Percentiles rank a stretch among this genome's conserved stretches.
Conservation (phyloP, 2,888 invertebrate genomes). For the Nycteola revayana region DNA sequence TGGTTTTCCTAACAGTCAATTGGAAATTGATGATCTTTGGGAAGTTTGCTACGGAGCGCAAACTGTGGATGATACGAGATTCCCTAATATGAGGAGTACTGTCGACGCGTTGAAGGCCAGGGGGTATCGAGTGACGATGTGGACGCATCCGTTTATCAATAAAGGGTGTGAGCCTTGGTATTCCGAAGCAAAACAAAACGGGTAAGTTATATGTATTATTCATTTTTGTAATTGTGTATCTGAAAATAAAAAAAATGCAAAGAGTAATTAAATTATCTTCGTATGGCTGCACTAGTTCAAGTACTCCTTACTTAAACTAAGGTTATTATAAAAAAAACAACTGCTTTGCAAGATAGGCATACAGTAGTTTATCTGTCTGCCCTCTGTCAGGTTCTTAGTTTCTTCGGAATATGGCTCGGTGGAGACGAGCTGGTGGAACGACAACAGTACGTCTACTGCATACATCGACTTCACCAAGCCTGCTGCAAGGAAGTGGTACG, state of each 20-base stretch:
- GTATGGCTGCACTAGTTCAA: no score
- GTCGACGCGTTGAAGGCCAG: constrained; percentile 57
- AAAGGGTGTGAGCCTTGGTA: constrained; percentile 79
- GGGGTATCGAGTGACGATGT: constrained; percentile 82
- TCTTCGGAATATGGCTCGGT: constrained; percentile 68
- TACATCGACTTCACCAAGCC: constrained; percentile 88
- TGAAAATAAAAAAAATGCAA: no score
- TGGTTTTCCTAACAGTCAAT: constrained; percentile 76
- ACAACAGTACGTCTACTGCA: constrained; percentile 74
- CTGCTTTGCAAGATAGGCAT: no score
- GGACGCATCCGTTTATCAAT: constrained; percentile 85
- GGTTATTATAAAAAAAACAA: not conserved
- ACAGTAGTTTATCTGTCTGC: no score
- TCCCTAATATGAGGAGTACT: constrained; percentile 79
- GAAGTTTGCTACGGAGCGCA: constrained; percentile 84
- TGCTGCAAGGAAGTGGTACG: constrained; percentile 84
- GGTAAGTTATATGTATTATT: constrained; percentile 57
- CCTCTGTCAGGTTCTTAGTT: constrained; percentile 67
- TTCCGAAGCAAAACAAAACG: constrained; percentile 59
- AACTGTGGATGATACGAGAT: constrained; percentile 70
- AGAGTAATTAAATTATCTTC: no score
- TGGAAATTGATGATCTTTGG: constrained; percentile 86
- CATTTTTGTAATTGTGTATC: no score
- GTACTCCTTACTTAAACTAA: no score
- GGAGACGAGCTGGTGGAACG: constrained; percentile 80